Base-by-base conservation (phyloP, 2,113 vertebrate species). In the Percina caprodes region DNA sequence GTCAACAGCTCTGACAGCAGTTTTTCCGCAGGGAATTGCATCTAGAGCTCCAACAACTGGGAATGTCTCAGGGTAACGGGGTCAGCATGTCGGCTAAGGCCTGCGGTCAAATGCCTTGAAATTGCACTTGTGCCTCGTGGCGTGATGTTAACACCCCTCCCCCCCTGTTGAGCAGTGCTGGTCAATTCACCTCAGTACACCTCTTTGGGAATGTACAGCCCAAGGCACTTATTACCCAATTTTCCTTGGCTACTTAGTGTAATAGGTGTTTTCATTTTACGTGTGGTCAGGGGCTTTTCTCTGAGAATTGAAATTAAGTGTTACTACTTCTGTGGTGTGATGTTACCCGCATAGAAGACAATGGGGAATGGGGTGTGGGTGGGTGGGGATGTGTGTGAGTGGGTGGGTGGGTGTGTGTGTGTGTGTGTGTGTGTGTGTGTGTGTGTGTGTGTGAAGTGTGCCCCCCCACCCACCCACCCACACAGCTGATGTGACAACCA, bases 21-120 rank as follows among this genome's bases (percentile, higher is more conserved):
- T 69, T 80, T 45, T 51, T 73, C 79, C 5, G 10, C 51, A 46
- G 51, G 68, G 88, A 82, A 48, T 72, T 66, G 56, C 79, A 83
- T 83, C 75, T 78, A 83, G 46, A 61, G 66, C 58, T 74, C 9
- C 42, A 74, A 83, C 71, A 66, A 77, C 70, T 58, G 74, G 35
- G 72, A 79, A 66, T 30, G 30, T 51, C 56, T 45, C 46, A 49
- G 82, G 76, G 69, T 85, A 75, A 51, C 1, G 10, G 79, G 87
- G 81, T 86, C 86, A 79, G 77, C 26, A 55, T 88, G 90, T 92
- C 77, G 56, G 85, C 79, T 39, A 74, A 80, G 75, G 66, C 78
- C 49, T 73, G 71, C 51, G 73, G 80, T 80, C 61, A 65, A 69
- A 77, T 14, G 59, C 61, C 82, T 83, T 78, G 21, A 51, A 80